These are phyloP conservation scores for Corapipo altera DNA, from an alignment of 2,113 vertebrate genomes.

Conservation along the genomic window DNA sequence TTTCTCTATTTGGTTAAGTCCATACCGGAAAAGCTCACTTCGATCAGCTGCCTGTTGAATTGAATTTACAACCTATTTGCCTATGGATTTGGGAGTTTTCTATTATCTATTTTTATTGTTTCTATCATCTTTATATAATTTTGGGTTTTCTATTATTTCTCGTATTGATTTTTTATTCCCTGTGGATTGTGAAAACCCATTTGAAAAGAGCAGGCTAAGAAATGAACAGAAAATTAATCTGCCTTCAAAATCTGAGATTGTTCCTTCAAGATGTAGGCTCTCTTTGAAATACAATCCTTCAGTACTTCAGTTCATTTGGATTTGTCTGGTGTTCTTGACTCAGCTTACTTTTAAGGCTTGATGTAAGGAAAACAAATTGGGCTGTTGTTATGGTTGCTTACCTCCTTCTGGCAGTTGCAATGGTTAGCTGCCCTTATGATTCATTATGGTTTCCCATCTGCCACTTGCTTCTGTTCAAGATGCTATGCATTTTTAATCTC, in stretches of 20 bases:
- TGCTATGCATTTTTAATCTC: conserved; percentile 17
- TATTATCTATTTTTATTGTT: neutral
- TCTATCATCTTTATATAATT: neutral
- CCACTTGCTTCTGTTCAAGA: conserved; percentile 26
- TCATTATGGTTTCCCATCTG: conserved; percentile 55
- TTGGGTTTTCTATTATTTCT: neutral
- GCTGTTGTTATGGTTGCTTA: conserved; percentile 27
- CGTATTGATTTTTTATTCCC: neutral
- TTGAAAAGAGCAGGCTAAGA: neutral
- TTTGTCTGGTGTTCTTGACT: neutral
- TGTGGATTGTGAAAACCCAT: neutral
- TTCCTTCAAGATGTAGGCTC: neutral
- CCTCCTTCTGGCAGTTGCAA: conserved; percentile 27
- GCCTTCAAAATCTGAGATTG: neutral
- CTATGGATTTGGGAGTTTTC: neutral
- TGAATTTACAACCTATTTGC: neutral
- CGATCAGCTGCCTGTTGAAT: neutral
- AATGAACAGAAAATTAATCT: neutral
- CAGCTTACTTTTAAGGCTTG: neutral
- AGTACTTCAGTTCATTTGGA: neutral
- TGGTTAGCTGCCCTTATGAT: conserved; percentile 49
- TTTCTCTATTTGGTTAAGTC: neutral
- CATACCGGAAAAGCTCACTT: neutral
- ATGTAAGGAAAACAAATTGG: neutral
- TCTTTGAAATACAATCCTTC: neutral